A percentile compares a stretch with the other conserved stretches of the same genome.
phyloP scores from a whole-genome alignment of 2,888 invertebrate species.

The Oscheius sp. region DNA sequence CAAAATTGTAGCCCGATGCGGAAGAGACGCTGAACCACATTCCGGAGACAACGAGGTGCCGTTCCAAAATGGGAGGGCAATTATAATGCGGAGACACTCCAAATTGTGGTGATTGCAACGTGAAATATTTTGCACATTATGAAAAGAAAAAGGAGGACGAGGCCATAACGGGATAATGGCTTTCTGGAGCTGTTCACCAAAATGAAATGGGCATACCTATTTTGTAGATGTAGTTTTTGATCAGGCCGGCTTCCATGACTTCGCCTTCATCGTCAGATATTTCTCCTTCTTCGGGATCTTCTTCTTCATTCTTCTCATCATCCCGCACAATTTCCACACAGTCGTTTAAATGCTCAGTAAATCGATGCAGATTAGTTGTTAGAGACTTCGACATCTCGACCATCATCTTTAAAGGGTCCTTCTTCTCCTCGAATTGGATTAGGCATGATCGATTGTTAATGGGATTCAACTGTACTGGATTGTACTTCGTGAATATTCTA shows the following conservation, averaged over 20 bases:
- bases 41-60: constrained; percentile 29
- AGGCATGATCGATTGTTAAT: neutral
- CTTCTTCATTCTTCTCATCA: constrained; percentile 1
- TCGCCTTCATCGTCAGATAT: constrained; percentile 10
- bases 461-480: neutral
- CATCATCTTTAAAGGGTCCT: neutral
- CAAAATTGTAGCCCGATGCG: constrained; percentile 14
- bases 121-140: constrained; percentile 18
- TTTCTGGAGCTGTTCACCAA: too few relatives aligned
- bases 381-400: neutral
- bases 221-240: neutral
- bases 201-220: neutral
- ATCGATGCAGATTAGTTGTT: constrained; percentile 1
- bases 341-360: neutral
- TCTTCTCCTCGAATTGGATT: constrained; percentile 5
- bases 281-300: constrained; percentile 10
- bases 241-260: neutral
- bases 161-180: neutral
- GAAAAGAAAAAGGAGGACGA: neutral
- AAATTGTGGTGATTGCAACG: constrained; percentile 17
- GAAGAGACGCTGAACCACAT: constrained; percentile 20
- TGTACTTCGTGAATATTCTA: constrained; percentile 1
- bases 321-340: neutral
- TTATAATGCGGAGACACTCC: constrained; percentile 18
- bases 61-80: constrained; percentile 30